Conservation (phyloP, 2,113 vertebrate species). For the Laterallus jamaicensis region DNA sequence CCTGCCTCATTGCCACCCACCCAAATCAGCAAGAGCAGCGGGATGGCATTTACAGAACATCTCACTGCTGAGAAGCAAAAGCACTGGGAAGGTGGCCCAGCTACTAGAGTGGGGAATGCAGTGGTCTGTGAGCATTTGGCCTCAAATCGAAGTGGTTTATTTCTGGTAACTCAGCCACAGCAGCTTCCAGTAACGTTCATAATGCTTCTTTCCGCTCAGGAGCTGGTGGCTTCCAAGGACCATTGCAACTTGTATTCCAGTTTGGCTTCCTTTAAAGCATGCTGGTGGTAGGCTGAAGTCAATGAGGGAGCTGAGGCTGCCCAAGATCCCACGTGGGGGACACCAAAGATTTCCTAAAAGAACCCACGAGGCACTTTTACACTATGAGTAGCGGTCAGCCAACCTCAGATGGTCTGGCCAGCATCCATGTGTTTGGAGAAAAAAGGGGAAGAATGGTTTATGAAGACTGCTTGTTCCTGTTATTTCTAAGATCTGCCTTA, state of each 20-base stretch:
- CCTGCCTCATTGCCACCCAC: slow-evolving; percentile 19
- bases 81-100: slow-evolving; percentile 19
- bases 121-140: slow-evolving; percentile 23
- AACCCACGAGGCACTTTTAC: not conserved
- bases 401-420: slow-evolving; percentile 28
- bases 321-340: not conserved
- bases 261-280: slow-evolving; percentile 11
- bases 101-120: slow-evolving; percentile 26
- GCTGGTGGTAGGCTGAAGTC: slow-evolving; percentile 1
- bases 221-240: slow-evolving; percentile 23
- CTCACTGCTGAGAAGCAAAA: slow-evolving; percentile 7
- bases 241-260: not conserved
- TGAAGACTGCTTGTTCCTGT: not conserved
- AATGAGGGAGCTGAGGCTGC: not conserved
- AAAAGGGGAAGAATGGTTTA: not conserved
- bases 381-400: not conserved
- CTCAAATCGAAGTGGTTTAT: slow-evolving; percentile 40
- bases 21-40: slow-evolving; percentile 3
- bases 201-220: slow-evolving; percentile 10
- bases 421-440: not conserved
- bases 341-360: slow-evolving; percentile 20
- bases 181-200: slow-evolving; percentile 60
- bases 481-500: not conserved
- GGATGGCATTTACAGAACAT: slow-evolving; percentile 14
- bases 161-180: slow-evolving; percentile 60